Evolutionary conservation across 1,140 invertebrate genomes (phyloP), one percentile per base, ranked within the genome.

Genomic region (Cyrtorhinus lividipennis): DNA sequence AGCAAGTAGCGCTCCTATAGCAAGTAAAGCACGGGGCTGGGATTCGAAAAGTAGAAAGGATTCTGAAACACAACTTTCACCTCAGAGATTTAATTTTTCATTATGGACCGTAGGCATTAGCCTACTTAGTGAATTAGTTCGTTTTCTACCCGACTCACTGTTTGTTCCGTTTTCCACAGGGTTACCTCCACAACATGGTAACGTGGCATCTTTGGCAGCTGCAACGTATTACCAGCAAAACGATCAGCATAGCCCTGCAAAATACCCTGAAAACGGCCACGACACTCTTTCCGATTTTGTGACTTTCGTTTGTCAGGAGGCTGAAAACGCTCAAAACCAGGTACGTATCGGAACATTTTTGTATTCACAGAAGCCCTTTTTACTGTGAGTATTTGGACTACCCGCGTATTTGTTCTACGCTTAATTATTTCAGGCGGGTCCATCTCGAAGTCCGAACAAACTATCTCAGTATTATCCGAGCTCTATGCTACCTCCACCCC

Each of bases 211-310:
- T 30, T 79, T 83, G 57, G 82, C 83, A 59, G 80, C 83, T 25
- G 81, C 85, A 60, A 81, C 80, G 72, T 83, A 83, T 73, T 81
- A 83, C 65, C 80, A 80, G 66, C 78, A 83, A 67, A 74, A 79
- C 62, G 73, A 72, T 62, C 75, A 79, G 25, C 73, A 78, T 62
- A 81, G 79, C 63, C 80, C 84, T 63, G 82, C 82, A 56, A 88
- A 88, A 73, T 90, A 90, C 68, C 85, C 87, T 25, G 86, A 88
- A 69, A 87, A 88, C 70, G 84, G 85, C 27, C 87, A 92, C 73
- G 92, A 95, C 74, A 82, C 90, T 0, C 83, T 97, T 62, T 90
- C 91, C 0, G 93, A 97, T 75, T 96, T 95, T 76, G 93, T 96
- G 27, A 95, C 92, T 27, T 90, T 96, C 70, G 93, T 96, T 53